Base-by-base conservation (phyloP, 2,888 invertebrate species). In the Eupithecia tripunctaria region DNA sequence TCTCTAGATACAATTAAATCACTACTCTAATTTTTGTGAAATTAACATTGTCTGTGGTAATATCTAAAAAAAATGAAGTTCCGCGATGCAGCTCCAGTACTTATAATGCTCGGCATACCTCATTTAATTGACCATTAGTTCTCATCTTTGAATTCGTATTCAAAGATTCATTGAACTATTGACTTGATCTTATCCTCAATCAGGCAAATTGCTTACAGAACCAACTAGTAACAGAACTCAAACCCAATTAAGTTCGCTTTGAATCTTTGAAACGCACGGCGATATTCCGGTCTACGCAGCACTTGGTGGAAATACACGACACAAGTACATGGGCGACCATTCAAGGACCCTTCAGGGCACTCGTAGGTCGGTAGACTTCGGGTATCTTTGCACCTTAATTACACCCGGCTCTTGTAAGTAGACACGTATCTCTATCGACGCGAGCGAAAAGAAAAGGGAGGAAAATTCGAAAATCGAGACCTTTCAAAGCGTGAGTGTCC, bases 371-470 rank as follows among this genome's bases (percentile, higher is more conserved):
- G 87, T 86, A 89, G 91, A 90, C 92, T 92, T 91, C 86, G 91
- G 92, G 89, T 93, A 94, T 93, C 94, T 92, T 93, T 93, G 91
- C 93, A 92, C 94, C 92, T 93, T 94, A 94, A 94, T 94, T 93
- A 93, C 91, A 89, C 91, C 89, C 85, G 78, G 86, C 88, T 85
- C 82, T 84, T 80, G 84, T 82, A 87, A 85, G 89, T 88, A 74
- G 88, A 89, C 91, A 91, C 91, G 91, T 91, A 89, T 88, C 88
- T 88, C 88, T 82, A 85, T 87, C 85, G 86, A 82, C 85, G 81
- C 84, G 74, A 75, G 68, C 83, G 80, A 88, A 90, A 88, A 88
- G 85, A 85, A 84, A 87, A 86, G 82, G 82, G 82, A 85, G 83
- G 83, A 81, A 84, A 84, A 85, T 85, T 85, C 85, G 84, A 87